phyloP scores from a whole-genome alignment of 2,888 invertebrate genomes.

The Eulithis testata region DNA sequence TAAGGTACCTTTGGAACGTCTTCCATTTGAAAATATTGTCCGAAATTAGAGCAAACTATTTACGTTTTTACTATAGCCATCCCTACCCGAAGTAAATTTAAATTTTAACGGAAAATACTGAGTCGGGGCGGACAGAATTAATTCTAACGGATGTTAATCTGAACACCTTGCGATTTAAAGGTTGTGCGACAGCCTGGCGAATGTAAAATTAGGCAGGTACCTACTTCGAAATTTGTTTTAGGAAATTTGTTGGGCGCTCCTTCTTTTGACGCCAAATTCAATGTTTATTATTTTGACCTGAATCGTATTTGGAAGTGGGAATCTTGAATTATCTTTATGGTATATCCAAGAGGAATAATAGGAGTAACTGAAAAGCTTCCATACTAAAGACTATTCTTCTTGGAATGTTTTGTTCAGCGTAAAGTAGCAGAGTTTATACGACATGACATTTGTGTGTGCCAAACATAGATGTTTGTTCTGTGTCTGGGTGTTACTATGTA shows the following conservation, averaged over 20 bases:
- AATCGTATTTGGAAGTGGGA: neutral
- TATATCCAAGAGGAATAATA: neutral
- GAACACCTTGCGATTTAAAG: conserved; percentile 57
- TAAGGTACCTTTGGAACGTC: no score
- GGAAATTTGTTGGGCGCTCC: conserved; percentile 6
- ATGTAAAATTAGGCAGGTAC: conserved; percentile 44
- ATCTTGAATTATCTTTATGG: neutral
- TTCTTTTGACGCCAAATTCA: conserved; percentile 9
- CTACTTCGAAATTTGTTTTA: conserved; percentile 21
- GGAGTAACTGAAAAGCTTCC: no score
- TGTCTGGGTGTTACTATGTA: no score
- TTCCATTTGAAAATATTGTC: neutral
- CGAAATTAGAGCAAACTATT: neutral
- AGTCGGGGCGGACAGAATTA: conserved; percentile 56
- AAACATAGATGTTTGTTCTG: no score
- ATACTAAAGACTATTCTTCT: no score
- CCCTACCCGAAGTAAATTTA: conserved; percentile 44
- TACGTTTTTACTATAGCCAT: conserved; percentile 25
- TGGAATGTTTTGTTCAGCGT: no score
- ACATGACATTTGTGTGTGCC: no score
- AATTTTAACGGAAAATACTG: conserved; percentile 51
- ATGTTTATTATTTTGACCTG: conserved; percentile 7
- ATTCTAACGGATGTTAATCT: conserved; percentile 62
- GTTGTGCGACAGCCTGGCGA: conserved; percentile 48
- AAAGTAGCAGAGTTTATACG: no score